Evolutionary conservation across 2,888 invertebrate species (phyloP), one percentile per base, ranked within the genome.

Genomic region (Drosophila lutescens): DNA sequence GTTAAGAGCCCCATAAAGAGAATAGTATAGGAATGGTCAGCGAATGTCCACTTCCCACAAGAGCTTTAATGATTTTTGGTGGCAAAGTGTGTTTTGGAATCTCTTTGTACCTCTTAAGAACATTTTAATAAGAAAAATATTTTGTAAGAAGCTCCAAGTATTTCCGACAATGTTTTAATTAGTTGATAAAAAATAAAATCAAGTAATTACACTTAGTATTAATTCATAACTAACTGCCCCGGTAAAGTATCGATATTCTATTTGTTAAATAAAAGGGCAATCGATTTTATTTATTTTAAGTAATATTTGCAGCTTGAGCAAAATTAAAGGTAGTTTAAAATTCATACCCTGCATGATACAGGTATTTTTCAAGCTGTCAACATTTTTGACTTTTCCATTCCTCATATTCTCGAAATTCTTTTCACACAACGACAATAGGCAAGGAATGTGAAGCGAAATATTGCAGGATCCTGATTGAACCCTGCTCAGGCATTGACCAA

Each of bases 1-100:
- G 66, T 69, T 69, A 66, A 66, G 69, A 66, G 65, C 69, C 55
- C 17, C 65, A 66, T 66, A 68, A 66, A 55, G 55, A 30, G 61
- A 46, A 15, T 38, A 13, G 30, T 58, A 30, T 55, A 46, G 47
- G 47, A 63, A 40, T 47, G 63, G 63, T 62, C 62, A 63, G 40
- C 20, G 40, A 47, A 17, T 62, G 30, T 9, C 20, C 67, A 66
- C 38, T 51, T 43, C 2, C 20, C 26, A 12, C 3, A 7, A 23
- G 15, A 23, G 41, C 38, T 26, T 51, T 62, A 47, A 61, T 61
- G 58, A 9, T n/a, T 30, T 43, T 49, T 13, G 63, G 10, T 34
- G 40, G 12, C 30, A 2, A 41, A 41, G 30, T 32, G 12, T 7
- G 40, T 12, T 55, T 55, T 17, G n/a, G 51, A 23, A 32, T 23